These are phyloP conservation scores for Danionella dracula DNA, from an alignment of 2,797 vertebrate genomes.

Conservation along the genomic window DNA sequence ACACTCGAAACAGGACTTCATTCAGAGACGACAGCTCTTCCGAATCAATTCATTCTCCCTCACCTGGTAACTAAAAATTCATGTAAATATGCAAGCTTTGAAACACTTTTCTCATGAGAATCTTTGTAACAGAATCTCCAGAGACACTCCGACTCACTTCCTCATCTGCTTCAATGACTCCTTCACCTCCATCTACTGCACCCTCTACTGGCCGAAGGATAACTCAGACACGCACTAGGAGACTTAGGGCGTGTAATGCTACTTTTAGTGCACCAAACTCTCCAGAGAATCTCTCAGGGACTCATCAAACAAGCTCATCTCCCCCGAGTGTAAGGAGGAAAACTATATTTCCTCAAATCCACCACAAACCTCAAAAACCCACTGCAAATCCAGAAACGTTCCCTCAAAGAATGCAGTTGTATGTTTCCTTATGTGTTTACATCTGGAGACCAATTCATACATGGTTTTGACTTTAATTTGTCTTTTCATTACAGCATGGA, in stretches of 20 bases:
- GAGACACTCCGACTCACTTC: slow-evolving; percentile 47
- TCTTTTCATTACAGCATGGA: not conserved
- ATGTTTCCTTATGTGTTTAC: not conserved
- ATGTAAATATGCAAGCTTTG: too few species aligned
- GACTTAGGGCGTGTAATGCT: slow-evolving; percentile 48
- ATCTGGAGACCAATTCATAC: too few species aligned
- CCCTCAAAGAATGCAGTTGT: slow-evolving; percentile 43
- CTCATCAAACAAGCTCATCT: not conserved
- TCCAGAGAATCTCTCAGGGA: slow-evolving; percentile 22
- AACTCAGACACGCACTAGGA: slow-evolving; percentile 50
- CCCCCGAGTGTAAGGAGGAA: slow-evolving; percentile 1
- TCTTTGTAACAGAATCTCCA: not conserved
- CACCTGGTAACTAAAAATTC: slow-evolving; percentile 51
- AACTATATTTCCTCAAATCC: not conserved
- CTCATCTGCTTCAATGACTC: slow-evolving; percentile 58
- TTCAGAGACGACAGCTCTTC: slow-evolving; percentile 48
- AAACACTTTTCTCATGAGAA: too few species aligned
- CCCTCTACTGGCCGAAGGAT: slow-evolving; percentile 38
- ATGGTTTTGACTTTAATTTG: too few species aligned
- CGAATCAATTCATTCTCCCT: slow-evolving; percentile 58
- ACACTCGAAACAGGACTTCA: slow-evolving; percentile 25
- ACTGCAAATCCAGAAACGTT: slow-evolving; percentile 26
- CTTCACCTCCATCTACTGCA: slow-evolving; percentile 56
- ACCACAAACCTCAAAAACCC: slow-evolving; percentile 43
- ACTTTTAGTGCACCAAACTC: slow-evolving; percentile 31